Conservation (phyloP, 1,140 invertebrate species). For the Aleiodes sp. region DNA sequence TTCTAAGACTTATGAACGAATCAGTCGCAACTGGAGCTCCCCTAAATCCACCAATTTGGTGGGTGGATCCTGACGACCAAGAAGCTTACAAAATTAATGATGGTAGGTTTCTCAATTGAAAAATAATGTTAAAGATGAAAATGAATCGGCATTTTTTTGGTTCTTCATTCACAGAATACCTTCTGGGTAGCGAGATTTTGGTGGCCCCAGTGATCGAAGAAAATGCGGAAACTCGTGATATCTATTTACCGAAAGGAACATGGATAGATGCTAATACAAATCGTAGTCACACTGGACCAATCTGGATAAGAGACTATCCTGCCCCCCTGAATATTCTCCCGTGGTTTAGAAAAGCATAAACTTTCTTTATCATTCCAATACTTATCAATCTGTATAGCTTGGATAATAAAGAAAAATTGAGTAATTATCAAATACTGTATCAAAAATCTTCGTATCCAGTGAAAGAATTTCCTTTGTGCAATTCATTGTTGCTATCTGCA, state of each 20-base stretch:
- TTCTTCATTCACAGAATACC: slow-evolving; percentile 74
- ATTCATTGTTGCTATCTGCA: too few species aligned
- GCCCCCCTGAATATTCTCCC: slow-evolving; percentile 75
- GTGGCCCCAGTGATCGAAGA: slow-evolving; percentile 83
- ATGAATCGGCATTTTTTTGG: slow-evolving; percentile 23
- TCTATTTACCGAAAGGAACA: slow-evolving; percentile 79
- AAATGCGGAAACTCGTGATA: slow-evolving; percentile 72
- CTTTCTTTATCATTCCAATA: too few species aligned
- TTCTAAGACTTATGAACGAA: slow-evolving; percentile 70
- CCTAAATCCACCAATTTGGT: slow-evolving; percentile 92
- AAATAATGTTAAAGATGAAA: background rate
- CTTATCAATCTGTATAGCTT: background rate
- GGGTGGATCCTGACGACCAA: slow-evolving; percentile 78
- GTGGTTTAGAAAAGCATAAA: slow-evolving; percentile 65
- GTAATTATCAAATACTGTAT: too few species aligned
- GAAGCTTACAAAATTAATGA: slow-evolving; percentile 74
- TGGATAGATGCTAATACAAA: slow-evolving; percentile 73
- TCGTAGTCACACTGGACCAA: slow-evolving; percentile 67
- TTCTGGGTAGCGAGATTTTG: slow-evolving; percentile 85
- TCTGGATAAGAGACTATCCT: slow-evolving; percentile 73
- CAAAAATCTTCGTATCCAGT: too few species aligned
- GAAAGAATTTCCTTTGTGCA: too few species aligned
- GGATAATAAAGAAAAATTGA: slow-evolving; percentile 23
- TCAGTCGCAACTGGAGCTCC: slow-evolving; percentile 74
- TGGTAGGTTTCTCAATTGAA: slow-evolving; percentile 61